Evolutionary conservation across 2,888 invertebrate species (phyloP), one percentile per base, ranked within the genome.

Genomic region (Brachynemurus nebulosus): DNA sequence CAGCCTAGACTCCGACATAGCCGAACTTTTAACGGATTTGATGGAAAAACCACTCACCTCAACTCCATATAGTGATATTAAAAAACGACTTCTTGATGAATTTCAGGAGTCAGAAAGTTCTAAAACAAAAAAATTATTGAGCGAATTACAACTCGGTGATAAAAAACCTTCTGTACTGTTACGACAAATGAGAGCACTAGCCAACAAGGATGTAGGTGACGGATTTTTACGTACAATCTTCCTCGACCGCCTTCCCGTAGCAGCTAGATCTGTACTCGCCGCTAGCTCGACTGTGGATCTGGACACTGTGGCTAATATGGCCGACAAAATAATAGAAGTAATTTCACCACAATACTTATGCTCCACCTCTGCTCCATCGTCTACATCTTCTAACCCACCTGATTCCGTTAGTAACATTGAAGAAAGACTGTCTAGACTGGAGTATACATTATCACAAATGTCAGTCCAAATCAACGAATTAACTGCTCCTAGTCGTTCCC

Each of bases 111-210:
- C 50, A 6, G 40, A 42, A 16, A 41, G 47, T 14, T 46, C 39
- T 34, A 41, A 47, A 20, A 16, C 49, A 18, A 42, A 47, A 9
- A 44, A 42, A 37, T 35, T 53, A 20, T 42, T 51, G 2, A 47
- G 39, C 12, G 51, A 48, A 14, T 21, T 52, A 17, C 40, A 49
- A 16, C 39, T 53, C 12, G 50, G 47, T 4, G 47, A 52, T 37
- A n/a, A n/a, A n/a, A n/a, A n/a, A n/a, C n/a, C n/a, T n/a, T n/a
- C n/a, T n/a, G n/a, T n/a, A n/a, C n/a, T 51, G 6, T 42, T 49
- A 9, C 36, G 52, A 17, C 48, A 52, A 33, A 52, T 53, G 49
- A 19, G 36, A 9, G 35, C 33, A 11, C 50, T 52, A 1, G 48
- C 49, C 3, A 48, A 43, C 2, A 35, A 30, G 9, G 43, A 20